phyloP scores from a whole-genome alignment of 2,888 invertebrate genomes.

The Pyrochroa serraticornis region DNA sequence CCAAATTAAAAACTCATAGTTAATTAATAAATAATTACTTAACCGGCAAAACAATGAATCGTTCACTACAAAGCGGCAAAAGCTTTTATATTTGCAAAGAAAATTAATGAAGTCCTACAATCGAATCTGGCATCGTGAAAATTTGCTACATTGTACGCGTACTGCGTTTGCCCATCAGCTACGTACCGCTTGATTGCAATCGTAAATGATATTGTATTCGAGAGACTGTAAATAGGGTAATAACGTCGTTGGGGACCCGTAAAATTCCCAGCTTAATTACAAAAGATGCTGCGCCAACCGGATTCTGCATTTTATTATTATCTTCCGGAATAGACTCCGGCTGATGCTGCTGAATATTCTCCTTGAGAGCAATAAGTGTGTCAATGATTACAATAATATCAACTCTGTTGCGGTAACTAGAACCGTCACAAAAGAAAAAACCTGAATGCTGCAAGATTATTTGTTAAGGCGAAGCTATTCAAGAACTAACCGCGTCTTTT shows the following conservation, averaged over 20 bases:
- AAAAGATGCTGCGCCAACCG: too few relatives aligned
- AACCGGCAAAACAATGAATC: constrained; percentile 12
- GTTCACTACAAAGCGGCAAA: constrained; percentile 2
- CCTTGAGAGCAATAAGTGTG: too few relatives aligned
- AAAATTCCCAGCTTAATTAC: constrained; percentile 11
- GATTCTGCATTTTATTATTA: too few relatives aligned
- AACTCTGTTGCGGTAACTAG: too few relatives aligned
- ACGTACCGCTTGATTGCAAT: constrained; percentile 5
- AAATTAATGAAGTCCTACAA: constrained; percentile 21
- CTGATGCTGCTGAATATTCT: too few relatives aligned
- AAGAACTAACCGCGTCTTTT: too few relatives aligned
- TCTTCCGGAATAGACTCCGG: too few relatives aligned
- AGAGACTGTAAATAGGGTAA: constrained; percentile 9
- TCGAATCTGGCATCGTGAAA: constrained; percentile 7
- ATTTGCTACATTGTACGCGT: constrained; percentile 13
- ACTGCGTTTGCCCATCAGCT: not conserved
- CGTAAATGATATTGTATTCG: constrained; percentile 6
- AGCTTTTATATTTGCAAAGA: constrained; percentile 4
- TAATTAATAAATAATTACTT: constrained; percentile 18
- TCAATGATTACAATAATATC: too few relatives aligned
- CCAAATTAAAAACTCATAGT: constrained; percentile 12
- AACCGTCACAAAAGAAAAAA: too few relatives aligned
- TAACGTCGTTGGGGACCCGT: constrained; percentile 9
- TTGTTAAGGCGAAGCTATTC: too few relatives aligned
- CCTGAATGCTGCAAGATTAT: too few relatives aligned